Evolutionary conservation across 2,797 vertebrate genomes (phyloP).

Genomic region (Yasuhikotakia modesta): DNA sequence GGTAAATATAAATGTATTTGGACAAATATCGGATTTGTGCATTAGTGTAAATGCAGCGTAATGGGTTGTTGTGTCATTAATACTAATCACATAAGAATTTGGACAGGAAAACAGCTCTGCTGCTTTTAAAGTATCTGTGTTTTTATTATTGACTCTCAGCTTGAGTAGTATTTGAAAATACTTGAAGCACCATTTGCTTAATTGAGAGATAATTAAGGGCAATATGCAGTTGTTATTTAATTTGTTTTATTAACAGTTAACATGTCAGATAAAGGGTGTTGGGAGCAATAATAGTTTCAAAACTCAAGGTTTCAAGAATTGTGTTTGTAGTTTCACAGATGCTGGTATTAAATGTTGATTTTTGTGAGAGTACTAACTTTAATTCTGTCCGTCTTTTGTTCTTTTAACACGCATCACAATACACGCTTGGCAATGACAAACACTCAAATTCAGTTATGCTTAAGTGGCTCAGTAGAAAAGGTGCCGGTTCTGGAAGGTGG

Average conservation of each 20-base stretch:
- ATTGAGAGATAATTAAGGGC: neutral
- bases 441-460: conserved; percentile 70
- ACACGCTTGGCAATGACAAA: conserved; percentile 58
- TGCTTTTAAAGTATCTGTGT: neutral
- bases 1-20: neutral
- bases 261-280: no score
- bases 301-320: neutral
- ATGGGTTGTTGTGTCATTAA: neutral
- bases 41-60: neutral
- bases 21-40: neutral
- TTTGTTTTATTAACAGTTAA: neutral
- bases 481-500: conserved; percentile 55
- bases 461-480: conserved; percentile 60
- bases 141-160: neutral
- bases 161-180: neutral
- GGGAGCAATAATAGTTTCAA: neutral
- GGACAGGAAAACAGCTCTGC: neutral
- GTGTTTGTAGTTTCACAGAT: neutral
- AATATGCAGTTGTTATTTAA: neutral
- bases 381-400: neutral
- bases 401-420: conserved; percentile 48
- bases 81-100: neutral
- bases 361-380: neutral
- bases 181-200: neutral
- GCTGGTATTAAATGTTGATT: no score